These are phyloP conservation scores for Mastomys coucha DNA, from an alignment of 2,113 vertebrate genomes.

Conservation along the genomic window DNA sequence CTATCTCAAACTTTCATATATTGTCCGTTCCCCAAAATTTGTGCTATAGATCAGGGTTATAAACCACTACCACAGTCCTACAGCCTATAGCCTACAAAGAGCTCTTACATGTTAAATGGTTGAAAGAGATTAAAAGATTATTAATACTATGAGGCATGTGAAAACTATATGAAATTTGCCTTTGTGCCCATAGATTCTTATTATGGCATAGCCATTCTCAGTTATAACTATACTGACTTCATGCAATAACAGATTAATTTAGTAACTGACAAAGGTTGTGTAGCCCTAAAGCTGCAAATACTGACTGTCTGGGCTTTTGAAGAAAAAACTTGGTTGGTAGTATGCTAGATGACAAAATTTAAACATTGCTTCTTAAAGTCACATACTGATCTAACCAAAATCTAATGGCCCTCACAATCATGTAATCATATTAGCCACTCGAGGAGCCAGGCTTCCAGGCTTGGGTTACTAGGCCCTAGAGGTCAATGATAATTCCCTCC, in stretches of 20 bases:
- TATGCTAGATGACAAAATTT: background rate
- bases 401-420: constrained; percentile 7
- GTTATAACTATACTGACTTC: background rate
- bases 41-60: background rate
- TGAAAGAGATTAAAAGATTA: background rate
- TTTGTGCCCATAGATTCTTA: background rate
- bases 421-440: background rate
- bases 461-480: constrained; percentile 8
- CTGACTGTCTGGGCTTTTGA: background rate
- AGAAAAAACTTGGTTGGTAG: background rate
- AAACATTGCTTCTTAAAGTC: background rate
- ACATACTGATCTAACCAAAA: background rate
- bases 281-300: background rate
- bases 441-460: background rate
- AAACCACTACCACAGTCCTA: background rate
- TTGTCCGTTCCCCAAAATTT: background rate
- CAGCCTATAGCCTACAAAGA: background rate
- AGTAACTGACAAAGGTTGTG: background rate
- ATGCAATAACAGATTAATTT: background rate
- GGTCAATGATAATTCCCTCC: background rate
- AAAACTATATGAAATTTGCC: background rate
- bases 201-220: background rate
- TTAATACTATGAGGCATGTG: background rate
- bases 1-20: background rate
- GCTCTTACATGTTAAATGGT: constrained; percentile 4